These are phyloP conservation scores for Clepsis dumicolana DNA, from an alignment of 2,888 invertebrate species.

Conservation along the genomic window DNA sequence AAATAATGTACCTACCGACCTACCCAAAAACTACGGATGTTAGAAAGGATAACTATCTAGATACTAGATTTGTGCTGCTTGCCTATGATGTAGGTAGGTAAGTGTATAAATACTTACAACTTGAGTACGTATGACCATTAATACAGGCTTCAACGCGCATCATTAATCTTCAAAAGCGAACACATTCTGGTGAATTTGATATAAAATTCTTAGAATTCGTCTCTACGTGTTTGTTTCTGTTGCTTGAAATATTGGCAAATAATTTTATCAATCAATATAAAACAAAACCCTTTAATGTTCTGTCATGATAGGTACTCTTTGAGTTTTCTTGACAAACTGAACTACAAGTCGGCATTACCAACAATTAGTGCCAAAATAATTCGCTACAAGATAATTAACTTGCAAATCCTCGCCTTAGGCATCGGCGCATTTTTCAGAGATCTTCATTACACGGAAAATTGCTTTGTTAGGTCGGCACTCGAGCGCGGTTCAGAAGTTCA, in stretches of 20 bases:
- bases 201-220: neutral
- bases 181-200: slow-evolving; percentile 2
- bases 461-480: slow-evolving; percentile 31
- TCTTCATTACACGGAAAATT: slow-evolving; percentile 38
- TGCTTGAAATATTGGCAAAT: neutral
- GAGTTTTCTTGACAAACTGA: neutral
- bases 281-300: no score
- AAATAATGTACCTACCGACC: no score
- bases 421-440: slow-evolving; percentile 22
- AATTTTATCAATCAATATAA: neutral
- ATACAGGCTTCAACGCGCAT: neutral
- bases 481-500: slow-evolving; percentile 12
- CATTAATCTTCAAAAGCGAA: neutral
- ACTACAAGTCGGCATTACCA: slow-evolving; percentile 14
- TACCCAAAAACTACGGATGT: no score
- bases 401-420: slow-evolving; percentile 32
- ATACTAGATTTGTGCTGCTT: no score
- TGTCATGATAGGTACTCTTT: no score
- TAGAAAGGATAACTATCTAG: no score
- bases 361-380: slow-evolving; percentile 38
- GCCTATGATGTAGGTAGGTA: no score
- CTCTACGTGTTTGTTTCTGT: neutral
- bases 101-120: neutral
- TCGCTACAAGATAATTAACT: slow-evolving; percentile 23
- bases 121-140: neutral